Evolutionary conservation across 2,888 invertebrate species (phyloP).

Genomic region (Choreutis nemorana): DNA sequence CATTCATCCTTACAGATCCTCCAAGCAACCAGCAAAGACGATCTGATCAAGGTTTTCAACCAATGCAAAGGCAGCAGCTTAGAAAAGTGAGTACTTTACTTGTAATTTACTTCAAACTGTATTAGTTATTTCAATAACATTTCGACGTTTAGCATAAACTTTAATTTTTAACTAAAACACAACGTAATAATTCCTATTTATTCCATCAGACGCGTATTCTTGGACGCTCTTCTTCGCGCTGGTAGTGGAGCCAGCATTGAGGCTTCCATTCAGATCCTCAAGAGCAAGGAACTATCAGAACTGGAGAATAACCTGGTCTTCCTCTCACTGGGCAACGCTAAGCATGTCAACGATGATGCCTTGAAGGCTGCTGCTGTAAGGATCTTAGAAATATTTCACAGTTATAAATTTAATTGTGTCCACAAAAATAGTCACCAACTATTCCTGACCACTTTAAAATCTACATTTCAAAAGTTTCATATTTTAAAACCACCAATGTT

Average conservation of each 20-base stretch:
- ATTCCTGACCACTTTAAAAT: too few relatives aligned
- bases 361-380: conserved; percentile 68
- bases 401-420: too few relatives aligned
- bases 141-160: too few relatives aligned
- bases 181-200: too few relatives aligned
- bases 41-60: conserved; percentile 73
- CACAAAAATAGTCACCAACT: too few relatives aligned
- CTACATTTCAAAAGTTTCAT: too few relatives aligned
- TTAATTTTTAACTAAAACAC: too few relatives aligned
- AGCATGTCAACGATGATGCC: conserved; percentile 72
- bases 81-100: conserved; percentile 53
- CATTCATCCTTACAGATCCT: conserved; percentile 61
- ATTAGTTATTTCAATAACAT: too few relatives aligned
- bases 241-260: conserved; percentile 82
- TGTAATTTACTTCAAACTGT: background rate
- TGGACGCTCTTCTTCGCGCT: conserved; percentile 83
- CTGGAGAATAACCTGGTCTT: conserved; percentile 70
- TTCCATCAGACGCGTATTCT: conserved; percentile 70
- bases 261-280: conserved; percentile 71
- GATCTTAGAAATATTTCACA: too few relatives aligned
- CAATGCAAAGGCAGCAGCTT: conserved; percentile 68
- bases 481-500: too few relatives aligned
- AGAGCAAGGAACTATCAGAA: conserved; percentile 65
- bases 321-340: conserved; percentile 72
- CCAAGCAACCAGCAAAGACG: conserved; percentile 71